Evolutionary conservation across 2,797 vertebrate genomes (phyloP).

Genomic region (Poliocrania exsul): DNA sequence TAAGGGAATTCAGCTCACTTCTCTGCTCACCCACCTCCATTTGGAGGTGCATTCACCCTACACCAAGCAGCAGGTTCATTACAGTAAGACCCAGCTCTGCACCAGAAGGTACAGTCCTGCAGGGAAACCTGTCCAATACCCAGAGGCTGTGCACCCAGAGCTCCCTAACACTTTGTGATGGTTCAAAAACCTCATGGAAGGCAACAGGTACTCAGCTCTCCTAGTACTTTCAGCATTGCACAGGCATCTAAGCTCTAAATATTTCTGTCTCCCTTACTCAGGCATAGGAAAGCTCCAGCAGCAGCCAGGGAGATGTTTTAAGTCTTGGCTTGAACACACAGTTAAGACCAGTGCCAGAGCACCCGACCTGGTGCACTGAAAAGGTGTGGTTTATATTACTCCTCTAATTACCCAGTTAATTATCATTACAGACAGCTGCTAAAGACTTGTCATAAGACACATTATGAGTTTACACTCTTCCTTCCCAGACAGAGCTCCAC

Average conservation of each 20-base stretch:
- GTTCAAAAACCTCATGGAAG: not conserved
- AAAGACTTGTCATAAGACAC: not conserved
- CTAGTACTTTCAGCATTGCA: not conserved
- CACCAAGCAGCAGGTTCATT: not conserved
- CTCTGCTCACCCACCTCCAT: not conserved
- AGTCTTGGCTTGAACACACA: not conserved
- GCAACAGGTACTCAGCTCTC: not conserved
- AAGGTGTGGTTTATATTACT: not conserved
- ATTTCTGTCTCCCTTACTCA: not conserved
- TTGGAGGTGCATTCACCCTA: accelerated
- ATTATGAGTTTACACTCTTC: not conserved
- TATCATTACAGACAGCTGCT: not conserved
- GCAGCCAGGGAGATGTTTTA: not conserved
- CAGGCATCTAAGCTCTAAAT: not conserved
- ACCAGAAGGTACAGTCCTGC: not conserved
- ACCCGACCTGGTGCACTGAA: not conserved
- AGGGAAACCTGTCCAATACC: not conserved
- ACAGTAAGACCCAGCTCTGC: not conserved
- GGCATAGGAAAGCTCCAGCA: not conserved
- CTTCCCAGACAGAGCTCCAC: not conserved
- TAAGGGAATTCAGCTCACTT: not conserved
- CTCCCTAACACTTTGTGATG: not conserved
- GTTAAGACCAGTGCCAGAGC: not conserved
- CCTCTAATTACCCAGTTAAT: not conserved
- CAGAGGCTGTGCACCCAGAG: not conserved